phyloP scores from a whole-genome alignment of 2,113 vertebrate genomes.

The Phoxinus phoxinus region DNA sequence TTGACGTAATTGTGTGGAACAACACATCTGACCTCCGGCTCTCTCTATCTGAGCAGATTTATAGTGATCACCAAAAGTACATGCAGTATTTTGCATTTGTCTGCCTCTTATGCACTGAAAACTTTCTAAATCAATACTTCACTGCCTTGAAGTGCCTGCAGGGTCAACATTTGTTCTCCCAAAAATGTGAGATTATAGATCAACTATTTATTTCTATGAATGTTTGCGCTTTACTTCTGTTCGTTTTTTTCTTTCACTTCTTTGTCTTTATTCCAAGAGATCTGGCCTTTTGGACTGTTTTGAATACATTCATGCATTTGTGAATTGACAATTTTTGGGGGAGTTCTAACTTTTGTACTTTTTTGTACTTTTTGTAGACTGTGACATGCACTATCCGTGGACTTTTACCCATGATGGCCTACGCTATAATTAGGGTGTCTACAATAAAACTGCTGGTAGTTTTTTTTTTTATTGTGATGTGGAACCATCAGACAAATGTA shows the following conservation, averaged over 20 bases:
- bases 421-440: background rate
- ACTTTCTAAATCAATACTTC: slow-evolving; percentile 25
- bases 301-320: background rate
- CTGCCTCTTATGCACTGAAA: background rate
- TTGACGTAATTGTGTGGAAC: slow-evolving; percentile 28
- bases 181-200: slow-evolving; percentile 40
- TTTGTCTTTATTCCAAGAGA: background rate
- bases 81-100: background rate
- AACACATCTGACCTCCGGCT: slow-evolving; percentile 29
- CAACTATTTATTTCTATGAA: slow-evolving; percentile 26
- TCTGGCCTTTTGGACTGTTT: background rate
- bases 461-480: slow-evolving; percentile 25
- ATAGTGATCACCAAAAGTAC: slow-evolving; percentile 27
- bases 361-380: background rate
- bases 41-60: slow-evolving; percentile 27
- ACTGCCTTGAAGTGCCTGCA: background rate
- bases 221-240: background rate
- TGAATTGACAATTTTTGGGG: background rate
- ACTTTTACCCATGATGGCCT: background rate
- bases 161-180: slow-evolving; percentile 25
- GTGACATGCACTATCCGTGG: background rate
- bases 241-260: background rate
- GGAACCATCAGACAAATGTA: slow-evolving; percentile 19
- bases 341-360: background rate
- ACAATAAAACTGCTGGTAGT: background rate